Evolutionary conservation across 2,888 invertebrate genomes (phyloP), one percentile per base, ranked within the genome.

Genomic region (Rotaria socialis): DNA sequence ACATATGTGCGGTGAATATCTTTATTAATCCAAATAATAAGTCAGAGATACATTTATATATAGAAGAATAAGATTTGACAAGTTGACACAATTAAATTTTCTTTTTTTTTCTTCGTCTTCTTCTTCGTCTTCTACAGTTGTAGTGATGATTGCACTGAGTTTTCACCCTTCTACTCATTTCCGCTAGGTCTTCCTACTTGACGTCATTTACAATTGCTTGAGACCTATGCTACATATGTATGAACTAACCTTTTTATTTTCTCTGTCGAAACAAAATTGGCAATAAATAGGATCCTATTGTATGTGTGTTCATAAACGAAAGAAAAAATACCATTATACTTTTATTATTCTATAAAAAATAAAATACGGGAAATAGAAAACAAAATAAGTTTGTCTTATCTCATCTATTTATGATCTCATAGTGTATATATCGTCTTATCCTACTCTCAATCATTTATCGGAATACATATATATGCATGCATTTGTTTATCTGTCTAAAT

Each of bases 21-120:
- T 27, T 16, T 5, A 67, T 67, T 67, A 67, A 67, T 35, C 35
- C 2, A 67, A 67, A 67, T 35, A 67, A 67, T 19, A 19, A 67
- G 35, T 67, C 35, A 27, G 1, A 27, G 67, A 67, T 27, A 67
- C 35, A 27, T 67, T 35, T 67, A 67, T 52, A 52, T 52, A 52
- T 52, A 2, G 35, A 67, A 67, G 47, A 80, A 80, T 80, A 47
- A 43, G 24, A 80, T n/a, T 80, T 80, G 80, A 80, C 80, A 80
- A 80, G 80, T 80, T 80, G 80, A 80, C 47, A 80, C 80, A 80
- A 80, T 80, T 80, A 80, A 80, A 80, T 80, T 80, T 80, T 80
- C 47, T 47, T 47, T 47, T 47, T 80, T 47, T 80, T 43, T 35
- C 35, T 35, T 35, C 35, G 1, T 35, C 35, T 35, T 35, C 35